A percentile compares a stretch with the other conserved stretches of the same genome.
phyloP scores from a whole-genome alignment of 2,113 vertebrate genomes.

The Etheostoma cragini region DNA sequence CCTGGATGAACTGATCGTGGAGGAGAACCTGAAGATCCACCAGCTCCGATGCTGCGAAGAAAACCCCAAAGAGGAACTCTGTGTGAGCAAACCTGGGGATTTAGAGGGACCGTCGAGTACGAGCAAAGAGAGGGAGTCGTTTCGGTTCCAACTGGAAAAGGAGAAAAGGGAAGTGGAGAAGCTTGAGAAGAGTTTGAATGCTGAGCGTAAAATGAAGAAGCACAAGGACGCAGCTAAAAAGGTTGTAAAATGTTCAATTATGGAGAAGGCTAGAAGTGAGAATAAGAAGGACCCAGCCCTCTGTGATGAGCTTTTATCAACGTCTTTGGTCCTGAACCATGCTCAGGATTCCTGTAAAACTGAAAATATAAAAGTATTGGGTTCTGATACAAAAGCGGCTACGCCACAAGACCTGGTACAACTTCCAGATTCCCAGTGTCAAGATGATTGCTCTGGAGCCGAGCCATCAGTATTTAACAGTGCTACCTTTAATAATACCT shows the following conservation, averaged over 20 bases:
- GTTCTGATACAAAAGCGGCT: neutral
- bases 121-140: conserved; percentile 52
- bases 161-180: conserved; percentile 74
- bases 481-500: neutral
- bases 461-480: neutral
- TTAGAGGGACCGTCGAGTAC: neutral
- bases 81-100: neutral
- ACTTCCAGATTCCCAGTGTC: neutral
- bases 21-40: conserved; percentile 76
- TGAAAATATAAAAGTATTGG: neutral
- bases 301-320: conserved; percentile 37
- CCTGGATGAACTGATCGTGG: conserved; percentile 74
- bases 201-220: conserved; percentile 26
- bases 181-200: conserved; percentile 69
- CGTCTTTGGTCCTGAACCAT: neutral
- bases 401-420: conserved; percentile 5
- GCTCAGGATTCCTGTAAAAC: neutral
- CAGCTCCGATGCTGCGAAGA: conserved; percentile 30
- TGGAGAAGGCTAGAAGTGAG: conserved; percentile 41
- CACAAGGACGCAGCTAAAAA: conserved; percentile 4
- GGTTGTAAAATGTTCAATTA: conserved; percentile 63
- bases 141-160: conserved; percentile 64
- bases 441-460: neutral
- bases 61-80: neutral
- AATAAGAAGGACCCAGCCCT: neutral